These are phyloP conservation scores for Lemur catta DNA, from an alignment of 2,797 vertebrate genomes.

Conservation along the genomic window DNA sequence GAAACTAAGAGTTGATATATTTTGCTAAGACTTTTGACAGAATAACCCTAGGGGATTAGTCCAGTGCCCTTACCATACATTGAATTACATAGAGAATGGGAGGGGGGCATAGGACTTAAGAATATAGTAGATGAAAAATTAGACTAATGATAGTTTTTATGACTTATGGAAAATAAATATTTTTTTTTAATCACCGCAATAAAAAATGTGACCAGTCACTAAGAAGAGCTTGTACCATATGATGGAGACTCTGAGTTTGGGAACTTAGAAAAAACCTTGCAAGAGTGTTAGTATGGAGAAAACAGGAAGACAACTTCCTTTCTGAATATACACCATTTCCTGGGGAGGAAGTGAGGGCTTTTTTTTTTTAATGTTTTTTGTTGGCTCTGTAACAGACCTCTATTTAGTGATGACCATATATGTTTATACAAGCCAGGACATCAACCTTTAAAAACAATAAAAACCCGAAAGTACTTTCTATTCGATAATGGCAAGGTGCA, in stretches of 20 bases:
- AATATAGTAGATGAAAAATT: conserved; percentile 52
- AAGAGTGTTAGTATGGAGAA: conserved; percentile 89
- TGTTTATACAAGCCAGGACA: conserved; percentile 75
- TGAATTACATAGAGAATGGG: neutral
- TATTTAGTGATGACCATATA: conserved; percentile 86
- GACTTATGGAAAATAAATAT: conserved; percentile 80
- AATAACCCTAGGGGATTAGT: conserved; percentile 24
- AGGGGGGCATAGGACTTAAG: neutral
- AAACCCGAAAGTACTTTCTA: neutral
- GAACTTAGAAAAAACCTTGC: conserved; percentile 87
- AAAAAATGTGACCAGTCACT: conserved; percentile 88
- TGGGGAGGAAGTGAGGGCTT: conserved; percentile 89
- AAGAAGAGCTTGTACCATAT: conserved; percentile 84
- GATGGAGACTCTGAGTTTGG: conserved; percentile 85
- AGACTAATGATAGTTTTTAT: conserved; percentile 73
- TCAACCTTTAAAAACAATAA: conserved; percentile 46
- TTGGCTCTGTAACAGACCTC: conserved; percentile 88
- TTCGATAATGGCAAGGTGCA: neutral
- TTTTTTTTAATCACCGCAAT: conserved; percentile 65
- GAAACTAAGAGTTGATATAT: conserved; percentile 53
- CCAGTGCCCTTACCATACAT: conserved; percentile 47
- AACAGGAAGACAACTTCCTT: conserved; percentile 97
- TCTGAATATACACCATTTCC: conserved; percentile 91
- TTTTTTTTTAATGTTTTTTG: conserved; percentile 82
- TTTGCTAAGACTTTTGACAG: conserved; percentile 67